Conservation (phyloP, 2,888 invertebrate species). For the Oasisia sp. region DNA sequence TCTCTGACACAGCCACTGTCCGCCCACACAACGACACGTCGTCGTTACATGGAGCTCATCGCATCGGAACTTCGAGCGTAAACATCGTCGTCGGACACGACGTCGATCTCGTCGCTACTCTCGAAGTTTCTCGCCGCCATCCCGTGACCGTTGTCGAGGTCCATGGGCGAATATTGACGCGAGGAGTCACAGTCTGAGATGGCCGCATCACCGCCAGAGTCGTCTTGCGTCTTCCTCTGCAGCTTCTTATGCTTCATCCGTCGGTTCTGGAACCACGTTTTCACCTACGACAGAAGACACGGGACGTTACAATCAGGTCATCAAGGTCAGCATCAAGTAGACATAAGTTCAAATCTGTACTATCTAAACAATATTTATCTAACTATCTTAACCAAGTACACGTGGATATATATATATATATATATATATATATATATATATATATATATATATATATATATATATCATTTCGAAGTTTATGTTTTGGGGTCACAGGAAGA, state of each 20-base stretch:
- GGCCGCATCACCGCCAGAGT: constrained; percentile 24
- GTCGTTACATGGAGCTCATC: too few relatives aligned
- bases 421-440: too few relatives aligned
- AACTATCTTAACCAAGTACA: too few relatives aligned
- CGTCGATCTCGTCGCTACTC: constrained; percentile 32
- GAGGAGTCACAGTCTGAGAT: constrained; percentile 18
- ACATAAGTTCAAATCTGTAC: too few relatives aligned
- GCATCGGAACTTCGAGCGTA: not conserved
- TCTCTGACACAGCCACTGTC: not conserved
- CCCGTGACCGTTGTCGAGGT: not conserved
- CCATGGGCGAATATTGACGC: not conserved
- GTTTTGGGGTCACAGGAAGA: too few relatives aligned
- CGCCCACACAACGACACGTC: not conserved
- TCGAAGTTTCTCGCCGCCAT: constrained; percentile 7
- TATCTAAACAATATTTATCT: too few relatives aligned
- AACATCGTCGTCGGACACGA: constrained; percentile 27
- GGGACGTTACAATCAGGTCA: not conserved
- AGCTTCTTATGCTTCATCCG: constrained; percentile 77
- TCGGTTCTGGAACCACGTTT: constrained; percentile 98
- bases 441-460: too few relatives aligned
- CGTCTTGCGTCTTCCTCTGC: constrained; percentile 51
- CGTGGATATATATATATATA: too few relatives aligned
- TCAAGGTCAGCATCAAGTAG: too few relatives aligned
- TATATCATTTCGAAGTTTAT: too few relatives aligned
- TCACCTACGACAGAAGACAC: constrained; percentile 75